These are phyloP conservation scores for Heterohyrax brucei DNA, from an alignment of 2,797 vertebrate genomes.

Conservation along the genomic window DNA sequence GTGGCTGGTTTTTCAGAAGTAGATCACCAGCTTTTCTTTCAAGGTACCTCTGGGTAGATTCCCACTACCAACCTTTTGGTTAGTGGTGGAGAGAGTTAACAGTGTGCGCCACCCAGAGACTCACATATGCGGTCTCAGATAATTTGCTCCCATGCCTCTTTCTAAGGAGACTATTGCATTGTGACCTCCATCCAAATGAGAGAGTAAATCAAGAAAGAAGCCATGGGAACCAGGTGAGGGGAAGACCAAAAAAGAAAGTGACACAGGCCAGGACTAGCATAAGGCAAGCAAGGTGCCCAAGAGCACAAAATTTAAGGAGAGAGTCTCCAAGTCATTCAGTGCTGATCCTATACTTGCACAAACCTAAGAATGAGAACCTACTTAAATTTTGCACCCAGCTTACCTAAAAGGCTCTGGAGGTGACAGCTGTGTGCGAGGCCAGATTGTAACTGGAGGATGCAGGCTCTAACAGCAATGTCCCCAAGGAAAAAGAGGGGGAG, in stretches of 20 bases:
- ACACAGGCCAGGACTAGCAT: neutral
- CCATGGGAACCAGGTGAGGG: neutral
- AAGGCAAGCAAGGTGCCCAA: neutral
- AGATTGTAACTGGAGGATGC: neutral
- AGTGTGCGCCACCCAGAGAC: neutral
- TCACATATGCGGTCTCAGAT: neutral
- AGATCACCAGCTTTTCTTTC: neutral
- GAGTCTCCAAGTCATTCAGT: neutral
- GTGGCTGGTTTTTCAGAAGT: neutral
- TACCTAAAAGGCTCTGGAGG: neutral
- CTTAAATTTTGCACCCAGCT: neutral
- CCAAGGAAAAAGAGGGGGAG: neutral
- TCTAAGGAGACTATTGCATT: constrained; percentile 43
- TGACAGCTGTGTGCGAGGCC: neutral
- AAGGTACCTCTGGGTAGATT: neutral
- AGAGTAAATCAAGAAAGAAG: neutral
- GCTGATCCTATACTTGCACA: neutral
- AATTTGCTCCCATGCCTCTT: neutral
- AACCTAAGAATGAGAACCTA: neutral
- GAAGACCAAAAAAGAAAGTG: neutral
- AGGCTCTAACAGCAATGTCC: neutral
- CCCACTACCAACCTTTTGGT: neutral
- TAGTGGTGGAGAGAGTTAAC: too few species aligned
- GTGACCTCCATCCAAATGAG: constrained; percentile 33
- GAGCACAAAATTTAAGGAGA: neutral